phyloP scores from a whole-genome alignment of 2,113 vertebrate species.

The Zootoca vivipara region DNA sequence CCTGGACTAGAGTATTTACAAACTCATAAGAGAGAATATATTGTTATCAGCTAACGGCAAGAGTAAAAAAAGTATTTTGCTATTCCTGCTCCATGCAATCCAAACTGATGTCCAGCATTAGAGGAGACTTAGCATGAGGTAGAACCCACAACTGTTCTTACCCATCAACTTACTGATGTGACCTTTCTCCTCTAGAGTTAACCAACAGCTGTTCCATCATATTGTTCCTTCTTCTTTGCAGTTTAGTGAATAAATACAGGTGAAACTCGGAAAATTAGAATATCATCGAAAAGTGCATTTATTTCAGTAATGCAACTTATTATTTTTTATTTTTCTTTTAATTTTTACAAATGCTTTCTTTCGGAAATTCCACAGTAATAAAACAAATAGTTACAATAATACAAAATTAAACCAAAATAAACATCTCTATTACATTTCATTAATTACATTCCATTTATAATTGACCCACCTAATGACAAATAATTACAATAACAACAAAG shows the following conservation, averaged over 20 bases:
- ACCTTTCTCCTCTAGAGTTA: not conserved
- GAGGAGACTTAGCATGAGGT: not conserved
- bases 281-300: too few relatives aligned
- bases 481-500: too few relatives aligned
- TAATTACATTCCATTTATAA: too few relatives aligned
- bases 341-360: too few relatives aligned
- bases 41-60: not conserved
- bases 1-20: not conserved
- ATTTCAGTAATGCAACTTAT: too few relatives aligned
- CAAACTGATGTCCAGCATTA: not conserved
- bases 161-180: not conserved
- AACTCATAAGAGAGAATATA: not conserved
- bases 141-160: not conserved
- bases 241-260: not conserved
- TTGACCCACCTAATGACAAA: too few relatives aligned
- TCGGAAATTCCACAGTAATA: too few relatives aligned
- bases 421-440: too few relatives aligned
- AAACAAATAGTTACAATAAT: too few relatives aligned
- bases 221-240: not conserved
- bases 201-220: not conserved
- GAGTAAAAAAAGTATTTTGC: not conserved
- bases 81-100: not conserved
- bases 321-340: too few relatives aligned
- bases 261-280: too few relatives aligned
- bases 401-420: too few relatives aligned